Conservation (phyloP, 1,140 invertebrate species). For the Periplaneta americana region DNA sequence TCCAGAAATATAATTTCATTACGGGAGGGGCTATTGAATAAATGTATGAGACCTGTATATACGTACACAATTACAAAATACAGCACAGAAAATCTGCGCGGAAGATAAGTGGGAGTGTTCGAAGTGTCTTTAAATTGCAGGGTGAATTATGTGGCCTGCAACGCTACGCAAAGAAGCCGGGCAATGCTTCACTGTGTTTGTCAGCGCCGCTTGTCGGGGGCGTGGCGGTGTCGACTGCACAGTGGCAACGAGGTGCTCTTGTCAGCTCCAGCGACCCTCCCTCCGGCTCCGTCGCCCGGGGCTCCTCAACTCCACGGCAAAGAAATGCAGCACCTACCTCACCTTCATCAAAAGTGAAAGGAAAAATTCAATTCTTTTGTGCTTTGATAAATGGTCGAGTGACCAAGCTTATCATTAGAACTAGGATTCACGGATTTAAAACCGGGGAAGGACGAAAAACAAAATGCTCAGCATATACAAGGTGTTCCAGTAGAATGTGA, state of each 20-base stretch:
- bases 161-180: neutral
- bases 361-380: too few species aligned
- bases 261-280: neutral
- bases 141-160: neutral
- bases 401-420: too few species aligned
- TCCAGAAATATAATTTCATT: neutral
- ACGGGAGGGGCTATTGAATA: neutral
- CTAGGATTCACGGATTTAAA: too few species aligned
- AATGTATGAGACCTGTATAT: neutral
- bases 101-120: neutral
- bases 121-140: neutral
- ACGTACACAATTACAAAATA: neutral
- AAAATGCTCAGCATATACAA: too few species aligned
- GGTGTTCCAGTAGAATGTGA: too few species aligned
- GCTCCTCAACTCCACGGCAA: neutral
- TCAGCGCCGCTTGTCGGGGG: neutral
- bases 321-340: too few species aligned
- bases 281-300: too few species aligned
- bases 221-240: neutral
- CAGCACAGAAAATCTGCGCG: neutral
- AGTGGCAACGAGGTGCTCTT: neutral
- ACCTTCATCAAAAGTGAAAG: too few species aligned
- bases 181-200: neutral
- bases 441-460: too few species aligned
- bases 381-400: too few species aligned